Base-by-base conservation (phyloP, 2,113 vertebrate genomes). In the Mustela lutreola region DNA sequence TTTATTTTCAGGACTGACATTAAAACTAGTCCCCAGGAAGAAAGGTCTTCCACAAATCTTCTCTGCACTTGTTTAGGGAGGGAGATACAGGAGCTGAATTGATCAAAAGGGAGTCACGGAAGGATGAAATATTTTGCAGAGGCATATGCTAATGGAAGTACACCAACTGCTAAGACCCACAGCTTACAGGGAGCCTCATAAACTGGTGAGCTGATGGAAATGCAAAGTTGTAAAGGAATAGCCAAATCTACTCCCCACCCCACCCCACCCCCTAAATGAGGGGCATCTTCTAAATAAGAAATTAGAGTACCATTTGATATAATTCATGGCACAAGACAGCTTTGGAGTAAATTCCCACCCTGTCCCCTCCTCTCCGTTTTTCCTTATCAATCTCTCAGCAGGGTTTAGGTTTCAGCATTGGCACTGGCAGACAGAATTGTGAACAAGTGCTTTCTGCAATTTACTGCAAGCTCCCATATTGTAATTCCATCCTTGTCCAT, bases 61-160 rank as follows among this genome's bases (percentile, higher is more conserved):
- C 36, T 67, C 48, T 87, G 65, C 98, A 98, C 89, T 95, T 96
- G 62, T 91, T 87, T 97, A 33, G 92, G 89, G 92, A 98, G 90
- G 93, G 94, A 96, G 83, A 95, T 93, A 80, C 36, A 89, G 63
- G 95, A 95, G 89, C 92, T 97, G 98, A 98, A 97, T 70, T 98
- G 94, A 98, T 97, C 97, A 98, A 98, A 98, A 97, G 91, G 97
- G 98, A 98, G 73, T 97, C 97, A 95, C 87, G 98, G 97, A 97
- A 96, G 21, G n/a, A 97, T 94, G 89, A 98, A 96, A 89, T 91
- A 97, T 90, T 98, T 95, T 70, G 6, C 94, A 97, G 95, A 98
- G 91, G 80, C 93, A 63, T 97, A 98, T 98, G 97, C 89, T 98
- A 98, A 98, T 93, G 60, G 92, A 91, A 97, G 82, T 94, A 79